Conservation (phyloP, 1,140 invertebrate species). For the Caenorhabditis latens region DNA sequence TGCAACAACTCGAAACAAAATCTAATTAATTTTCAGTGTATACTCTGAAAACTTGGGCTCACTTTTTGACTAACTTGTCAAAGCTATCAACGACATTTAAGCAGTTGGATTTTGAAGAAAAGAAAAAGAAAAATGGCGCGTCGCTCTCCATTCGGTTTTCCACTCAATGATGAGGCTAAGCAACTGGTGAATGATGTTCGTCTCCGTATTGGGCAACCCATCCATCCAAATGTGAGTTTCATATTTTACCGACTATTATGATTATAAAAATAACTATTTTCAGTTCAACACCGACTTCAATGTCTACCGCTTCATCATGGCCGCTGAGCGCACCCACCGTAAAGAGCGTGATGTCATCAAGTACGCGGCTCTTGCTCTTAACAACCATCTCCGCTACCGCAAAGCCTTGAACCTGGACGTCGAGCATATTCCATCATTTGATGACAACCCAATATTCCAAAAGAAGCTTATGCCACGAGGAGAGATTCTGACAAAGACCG, state of each 20-base stretch:
- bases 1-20: no score
- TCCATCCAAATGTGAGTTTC: slow-evolving; percentile 73
- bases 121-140: not conserved
- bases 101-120: no score
- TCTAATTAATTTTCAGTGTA: no score
- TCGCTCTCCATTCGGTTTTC: slow-evolving; percentile 19
- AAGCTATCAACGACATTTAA: no score
- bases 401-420: slow-evolving; percentile 75
- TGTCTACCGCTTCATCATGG: slow-evolving; percentile 75
- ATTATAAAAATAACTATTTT: slow-evolving; percentile 40
- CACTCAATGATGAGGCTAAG: slow-evolving; percentile 72
- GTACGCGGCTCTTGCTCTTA: slow-evolving; percentile 70
- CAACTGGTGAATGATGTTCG: slow-evolving; percentile 77
- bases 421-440: slow-evolving; percentile 71
- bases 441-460: slow-evolving; percentile 76
- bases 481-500: slow-evolving; percentile 69
- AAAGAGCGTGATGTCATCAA: slow-evolving; percentile 73
- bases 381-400: slow-evolving; percentile 73
- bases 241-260: no score
- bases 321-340: slow-evolving; percentile 70
- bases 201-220: slow-evolving; percentile 67
- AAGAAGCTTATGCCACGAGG: slow-evolving; percentile 73
- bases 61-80: no score
- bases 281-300: slow-evolving; percentile 78
- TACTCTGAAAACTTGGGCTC: no score